Conservation (phyloP, 2,113 vertebrate genomes). For the Rhipidura dahli region DNA sequence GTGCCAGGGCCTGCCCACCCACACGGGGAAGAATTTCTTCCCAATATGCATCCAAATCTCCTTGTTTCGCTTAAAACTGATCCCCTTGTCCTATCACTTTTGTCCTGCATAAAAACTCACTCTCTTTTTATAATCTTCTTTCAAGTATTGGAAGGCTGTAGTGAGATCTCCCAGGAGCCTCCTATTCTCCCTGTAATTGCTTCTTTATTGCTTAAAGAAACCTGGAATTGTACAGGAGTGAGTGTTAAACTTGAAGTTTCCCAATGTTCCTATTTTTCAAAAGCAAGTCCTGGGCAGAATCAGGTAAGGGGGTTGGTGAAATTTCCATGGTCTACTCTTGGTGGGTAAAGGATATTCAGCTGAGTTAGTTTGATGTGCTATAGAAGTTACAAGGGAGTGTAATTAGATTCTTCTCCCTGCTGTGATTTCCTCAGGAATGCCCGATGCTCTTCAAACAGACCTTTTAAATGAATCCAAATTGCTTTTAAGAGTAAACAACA, state of each 20-base stretch:
- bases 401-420: neutral
- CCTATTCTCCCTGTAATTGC: neutral
- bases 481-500: neutral
- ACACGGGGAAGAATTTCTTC: neutral
- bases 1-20: neutral
- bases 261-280: neutral
- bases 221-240: neutral
- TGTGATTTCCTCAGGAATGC: neutral
- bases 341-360: neutral
- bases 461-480: neutral
- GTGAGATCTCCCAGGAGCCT: neutral
- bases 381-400: neutral
- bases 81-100: neutral
- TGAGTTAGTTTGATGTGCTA: neutral
- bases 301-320: neutral
- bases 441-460: neutral
- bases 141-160: neutral
- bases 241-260: neutral
- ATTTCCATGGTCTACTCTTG: fast-evolving
- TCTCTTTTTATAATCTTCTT: neutral
- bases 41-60: neutral
- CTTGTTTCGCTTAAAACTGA: neutral
- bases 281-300: neutral
- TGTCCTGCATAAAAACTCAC: neutral
- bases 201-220: neutral